Evolutionary conservation across 2,797 vertebrate genomes (phyloP), one percentile per base, ranked within the genome.

Genomic region (Sciurus vulgaris): DNA sequence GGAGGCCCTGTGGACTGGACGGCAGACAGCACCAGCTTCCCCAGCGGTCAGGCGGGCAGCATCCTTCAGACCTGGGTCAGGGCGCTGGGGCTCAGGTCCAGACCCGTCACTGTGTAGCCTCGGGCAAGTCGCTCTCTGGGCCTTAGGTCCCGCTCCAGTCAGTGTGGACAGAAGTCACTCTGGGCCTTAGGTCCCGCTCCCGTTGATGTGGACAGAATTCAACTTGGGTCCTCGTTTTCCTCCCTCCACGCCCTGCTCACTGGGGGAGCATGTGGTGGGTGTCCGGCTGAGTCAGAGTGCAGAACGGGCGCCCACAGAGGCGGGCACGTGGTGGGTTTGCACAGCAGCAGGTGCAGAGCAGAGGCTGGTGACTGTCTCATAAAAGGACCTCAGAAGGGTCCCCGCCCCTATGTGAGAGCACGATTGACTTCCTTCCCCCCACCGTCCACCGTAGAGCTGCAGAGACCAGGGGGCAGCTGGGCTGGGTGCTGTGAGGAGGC

Each of bases 391-490:
- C 18, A 33, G 65, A 84, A 15, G 12, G 26, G 28, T 18, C 15
- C 67, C 30, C 35, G 9, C 51, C 26, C 17, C 79, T 77, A 24
- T 17, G 2, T 0, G 4, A 35, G 72, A 74, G 6, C 0, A 15
- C 13, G 26, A 28, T 86, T 47, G 49, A 76, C 61, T 14, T 22
- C 28, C 67, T 35, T 17, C 44, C 13, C 35, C 28, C 26, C 26
- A 0, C 47, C 63, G 49, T 47, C 93, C 92, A 41, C 67, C 30
- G 9, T 24, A 99, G 99, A 99, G 63, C 97, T 99, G 6, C 98
- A 98, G 98, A 93, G 98, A 99, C 56, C 98, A 98, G 95, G 1
- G 97, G 20, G 96, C 97, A 14, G 79, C 84, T 0, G 35, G 38
- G 0, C 96, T 98, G 28, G 96, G 96, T 17, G 81, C 88, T 2